Evolutionary conservation across 2,797 vertebrate species (phyloP), one percentile per base, ranked within the genome.

Genomic region (Synaphobranchus kaupii): DNA sequence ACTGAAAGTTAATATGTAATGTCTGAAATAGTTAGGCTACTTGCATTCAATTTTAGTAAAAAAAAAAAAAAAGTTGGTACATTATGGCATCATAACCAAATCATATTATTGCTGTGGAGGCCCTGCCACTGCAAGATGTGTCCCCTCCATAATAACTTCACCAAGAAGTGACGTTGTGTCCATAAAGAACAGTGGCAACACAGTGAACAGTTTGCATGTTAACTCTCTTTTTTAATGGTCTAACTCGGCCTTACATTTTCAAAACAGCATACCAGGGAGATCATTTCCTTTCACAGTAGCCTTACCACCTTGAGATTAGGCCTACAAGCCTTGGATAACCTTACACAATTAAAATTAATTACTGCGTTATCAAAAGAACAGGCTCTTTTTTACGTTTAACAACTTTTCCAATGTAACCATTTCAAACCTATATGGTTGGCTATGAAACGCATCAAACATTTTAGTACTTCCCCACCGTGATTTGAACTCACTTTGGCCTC

Each of bases 401-500:
- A 44, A 39, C 71, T 76, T 20, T 31, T 20, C 34, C 31, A 39
- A 28, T 15, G 31, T 15, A 39, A 3, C 13, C 12, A 3, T 25
- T 39, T 76, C 13, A 39, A 17, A 39, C 20, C 71, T 76, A 39
- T 39, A 20, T 76, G 34, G 71, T 44, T 76, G 13, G 13, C 15
- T 76, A 44, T 76, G 71, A 39, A 34, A 39, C 34, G 34, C 71
- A 39, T 39, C 15, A 76, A 34, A 76, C 71, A 48, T 80, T n/a
- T 48, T 80, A 25, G 47, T 8, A 50, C 20, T 50, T 48, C 25
- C 76, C 44, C 73, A 80, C 17, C 76, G 9, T 48, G 39, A 80
- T 80, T 80, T 80, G 17, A 48, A 80, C 76, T 50, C 76, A 48
- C 44, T 48, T 47, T 80, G 76, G 76, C 76, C 76, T 80, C 47